phyloP scores from a whole-genome alignment of 1,140 invertebrate genomes.

The Polypedilum vanderplanki region DNA sequence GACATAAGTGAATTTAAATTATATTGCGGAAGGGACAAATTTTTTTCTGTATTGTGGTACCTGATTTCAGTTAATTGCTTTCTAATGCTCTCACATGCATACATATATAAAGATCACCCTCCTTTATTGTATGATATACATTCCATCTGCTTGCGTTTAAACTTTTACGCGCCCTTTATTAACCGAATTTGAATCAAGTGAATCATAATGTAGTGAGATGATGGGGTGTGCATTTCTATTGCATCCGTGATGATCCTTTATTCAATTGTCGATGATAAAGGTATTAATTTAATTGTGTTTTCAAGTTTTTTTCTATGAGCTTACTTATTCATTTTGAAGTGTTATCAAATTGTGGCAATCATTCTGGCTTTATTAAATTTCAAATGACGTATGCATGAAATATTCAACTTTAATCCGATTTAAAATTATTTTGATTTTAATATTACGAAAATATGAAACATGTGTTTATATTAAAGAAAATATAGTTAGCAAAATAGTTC shows the following conservation, averaged over 20 bases:
- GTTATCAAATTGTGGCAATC: slow-evolving; percentile 27
- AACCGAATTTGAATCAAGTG: background rate
- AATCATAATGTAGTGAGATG: background rate
- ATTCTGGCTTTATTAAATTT: slow-evolving; percentile 20
- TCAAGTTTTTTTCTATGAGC: background rate
- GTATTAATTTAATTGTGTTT: slow-evolving; percentile 27
- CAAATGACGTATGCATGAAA: background rate
- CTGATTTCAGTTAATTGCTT: slow-evolving; percentile 13
- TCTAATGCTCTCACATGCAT: background rate
- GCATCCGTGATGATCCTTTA: slow-evolving; percentile 8
- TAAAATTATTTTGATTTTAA: background rate
- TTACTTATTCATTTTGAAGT: background rate
- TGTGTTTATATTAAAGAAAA: too few species aligned
- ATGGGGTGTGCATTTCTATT: background rate
- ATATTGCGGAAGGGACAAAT: background rate
- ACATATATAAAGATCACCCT: background rate
- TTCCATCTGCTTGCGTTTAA: slow-evolving; percentile 16
- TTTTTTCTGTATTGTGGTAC: background rate
- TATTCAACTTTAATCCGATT: background rate
- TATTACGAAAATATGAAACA: too few species aligned
- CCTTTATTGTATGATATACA: background rate
- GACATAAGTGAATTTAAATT: background rate
- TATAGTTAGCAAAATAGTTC: too few species aligned
- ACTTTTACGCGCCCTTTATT: slow-evolving; percentile 17
- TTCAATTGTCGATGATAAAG: background rate